Evolutionary conservation across 2,888 invertebrate genomes (phyloP).

Genomic region (Beris morrisii): DNA sequence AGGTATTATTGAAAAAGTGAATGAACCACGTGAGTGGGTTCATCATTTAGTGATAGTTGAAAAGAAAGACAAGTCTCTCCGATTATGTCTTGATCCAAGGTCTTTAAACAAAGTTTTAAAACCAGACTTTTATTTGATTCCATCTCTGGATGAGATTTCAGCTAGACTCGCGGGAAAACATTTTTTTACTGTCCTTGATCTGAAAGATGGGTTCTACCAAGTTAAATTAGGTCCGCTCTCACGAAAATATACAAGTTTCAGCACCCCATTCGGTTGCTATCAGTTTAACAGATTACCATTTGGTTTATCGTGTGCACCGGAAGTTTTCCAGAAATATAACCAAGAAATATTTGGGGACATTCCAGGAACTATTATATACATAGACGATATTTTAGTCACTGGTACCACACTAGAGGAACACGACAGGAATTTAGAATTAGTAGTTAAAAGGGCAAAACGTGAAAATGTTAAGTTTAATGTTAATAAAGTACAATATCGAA

Average conservation of each 20-base stretch:
- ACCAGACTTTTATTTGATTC: too few relatives aligned
- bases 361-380: conserved; percentile 44
- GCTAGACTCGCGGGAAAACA: too few relatives aligned
- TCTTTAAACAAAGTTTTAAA: too few relatives aligned
- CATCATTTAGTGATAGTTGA: too few relatives aligned
- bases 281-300: too few relatives aligned
- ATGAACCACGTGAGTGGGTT: too few relatives aligned
- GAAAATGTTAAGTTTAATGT: conserved; percentile 45
- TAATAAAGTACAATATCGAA: conserved; percentile 38
- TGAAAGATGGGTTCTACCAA: not conserved
- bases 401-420: conserved; percentile 39
- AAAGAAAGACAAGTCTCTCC: too few relatives aligned
- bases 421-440: conserved; percentile 41
- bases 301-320: conserved; percentile 38
- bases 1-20: too few relatives aligned
- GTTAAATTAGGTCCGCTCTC: conserved; percentile 41
- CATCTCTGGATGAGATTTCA: too few relatives aligned
- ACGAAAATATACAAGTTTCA: conserved; percentile 46
- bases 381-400: conserved; percentile 44
- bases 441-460: conserved; percentile 41
- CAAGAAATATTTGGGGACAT: conserved; percentile 40
- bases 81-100: too few relatives aligned
- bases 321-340: conserved; percentile 41
- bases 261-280: conserved; percentile 41
- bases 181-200: too few relatives aligned